Evolutionary conservation across 2,797 vertebrate genomes (phyloP).

Genomic region (Otus scops): DNA sequence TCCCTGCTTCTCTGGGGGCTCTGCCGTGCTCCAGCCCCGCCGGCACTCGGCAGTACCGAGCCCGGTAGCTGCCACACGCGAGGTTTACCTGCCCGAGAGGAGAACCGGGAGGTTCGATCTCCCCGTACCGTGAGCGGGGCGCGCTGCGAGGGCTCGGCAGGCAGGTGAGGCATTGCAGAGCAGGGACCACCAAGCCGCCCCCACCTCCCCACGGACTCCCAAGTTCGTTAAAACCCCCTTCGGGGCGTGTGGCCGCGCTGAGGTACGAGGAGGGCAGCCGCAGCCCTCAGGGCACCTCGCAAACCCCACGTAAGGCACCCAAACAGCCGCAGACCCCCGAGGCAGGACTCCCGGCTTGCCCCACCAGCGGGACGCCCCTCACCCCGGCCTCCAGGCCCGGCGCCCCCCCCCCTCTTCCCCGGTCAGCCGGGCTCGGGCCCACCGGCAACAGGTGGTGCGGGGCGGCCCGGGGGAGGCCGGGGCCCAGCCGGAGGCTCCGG

Average conservation of each 20-base stretch:
- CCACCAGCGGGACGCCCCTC: background rate
- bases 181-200: background rate
- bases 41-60: background rate
- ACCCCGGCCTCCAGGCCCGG: background rate
- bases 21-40: background rate
- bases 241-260: background rate
- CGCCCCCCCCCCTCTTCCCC: background rate
- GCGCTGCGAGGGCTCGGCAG: background rate
- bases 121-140: background rate
- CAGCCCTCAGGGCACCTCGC: background rate
- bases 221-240: background rate
- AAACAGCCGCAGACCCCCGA: background rate
- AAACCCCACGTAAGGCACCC: background rate
- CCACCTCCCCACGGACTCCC: background rate
- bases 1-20: background rate
- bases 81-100: background rate
- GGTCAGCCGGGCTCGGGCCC: background rate
- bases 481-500: background rate
- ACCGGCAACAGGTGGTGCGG: background rate
- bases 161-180: background rate
- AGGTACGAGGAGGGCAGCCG: too few species aligned
- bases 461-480: background rate
- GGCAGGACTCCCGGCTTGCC: background rate
- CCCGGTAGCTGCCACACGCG: rapidly evolving
- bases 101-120: too few species aligned